Evolutionary conservation across 2,888 invertebrate species (phyloP), one percentile per base, ranked within the genome.

Genomic region (Rhagonycha lutea): DNA sequence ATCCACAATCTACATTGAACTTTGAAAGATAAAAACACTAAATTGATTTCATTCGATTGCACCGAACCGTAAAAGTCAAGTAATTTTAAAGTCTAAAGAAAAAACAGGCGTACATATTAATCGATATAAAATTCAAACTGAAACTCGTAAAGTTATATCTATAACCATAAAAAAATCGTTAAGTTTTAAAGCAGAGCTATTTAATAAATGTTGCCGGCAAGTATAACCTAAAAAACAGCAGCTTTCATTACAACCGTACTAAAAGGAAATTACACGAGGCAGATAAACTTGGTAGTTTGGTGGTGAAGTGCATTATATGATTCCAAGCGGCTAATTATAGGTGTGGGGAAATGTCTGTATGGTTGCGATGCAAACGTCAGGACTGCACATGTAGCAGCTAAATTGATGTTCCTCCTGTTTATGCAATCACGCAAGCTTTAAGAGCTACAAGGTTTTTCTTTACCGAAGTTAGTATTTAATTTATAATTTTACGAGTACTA

Each of bases 191-290:
- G 65, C 65, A 60, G 60, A 72, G 61, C 28, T 60, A 68, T 68
- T 61, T 72, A 72, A 72, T 72, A 72, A 72, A 72, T 61, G 67
- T 10, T 72, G 68, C 61, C 60, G 72, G 63, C 61, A 26, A 72
- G 68, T 72, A 62, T 29, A 61, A 24, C 72, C 28, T 68, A 68
- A 73, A 69, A 68, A 69, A 29, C 63, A 18, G 29, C 29, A 61
- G 68, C 61, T 73, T 68, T 73, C 73, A 73, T 73, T 73, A 73
- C 63, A 69, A 68, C 60, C 23, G 71, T 60, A 68, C 68, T 75
- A 75, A 75, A 71, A 75, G 74, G 74, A 75, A 75, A 71, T 75
- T 71, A 70, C 68, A 26, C 68, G 60, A 68, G 74, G 68, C 74
- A 71, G 71, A 70, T 70, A 75, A 71, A 75, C 71, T 68, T 68